A percentile compares a stretch with the other conserved stretches of the same genome.
These are phyloP conservation scores for Zosterops lateralis DNA, from an alignment of 2,113 vertebrate genomes.

Conservation along the genomic window DNA sequence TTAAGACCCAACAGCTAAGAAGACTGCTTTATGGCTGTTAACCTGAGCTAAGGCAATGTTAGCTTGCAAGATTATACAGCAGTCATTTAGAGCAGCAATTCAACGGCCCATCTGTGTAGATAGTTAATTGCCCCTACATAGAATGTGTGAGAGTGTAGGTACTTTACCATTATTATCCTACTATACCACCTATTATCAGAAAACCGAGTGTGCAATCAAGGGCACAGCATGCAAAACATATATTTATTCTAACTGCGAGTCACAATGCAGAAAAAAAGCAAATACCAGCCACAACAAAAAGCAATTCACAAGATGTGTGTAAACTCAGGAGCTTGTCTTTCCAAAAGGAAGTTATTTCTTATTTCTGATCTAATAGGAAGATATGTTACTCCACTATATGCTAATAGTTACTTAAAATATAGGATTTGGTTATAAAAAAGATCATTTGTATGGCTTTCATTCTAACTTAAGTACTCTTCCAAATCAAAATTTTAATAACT, in stretches of 20 bases:
- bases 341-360: background rate
- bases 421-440: background rate
- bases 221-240: background rate
- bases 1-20: background rate
- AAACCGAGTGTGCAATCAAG: background rate
- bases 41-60: background rate
- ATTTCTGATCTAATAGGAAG: background rate
- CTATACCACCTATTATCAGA: background rate
- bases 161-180: background rate
- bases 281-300: background rate
- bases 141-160: background rate
- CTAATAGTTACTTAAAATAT: background rate
- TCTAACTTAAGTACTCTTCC: background rate
- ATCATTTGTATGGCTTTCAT: background rate
- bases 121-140: background rate
- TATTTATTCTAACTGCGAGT: background rate
- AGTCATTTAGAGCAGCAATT: background rate
- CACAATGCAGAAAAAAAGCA: background rate
- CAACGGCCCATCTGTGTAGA: background rate
- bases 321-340: background rate
- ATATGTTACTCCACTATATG: background rate
- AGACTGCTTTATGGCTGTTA: background rate
- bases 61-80: background rate
- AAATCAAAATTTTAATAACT: conserved; percentile 5
- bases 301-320: background rate